Base-by-base conservation (phyloP, 1,140 invertebrate species). In the Sesamia nonagrioides region DNA sequence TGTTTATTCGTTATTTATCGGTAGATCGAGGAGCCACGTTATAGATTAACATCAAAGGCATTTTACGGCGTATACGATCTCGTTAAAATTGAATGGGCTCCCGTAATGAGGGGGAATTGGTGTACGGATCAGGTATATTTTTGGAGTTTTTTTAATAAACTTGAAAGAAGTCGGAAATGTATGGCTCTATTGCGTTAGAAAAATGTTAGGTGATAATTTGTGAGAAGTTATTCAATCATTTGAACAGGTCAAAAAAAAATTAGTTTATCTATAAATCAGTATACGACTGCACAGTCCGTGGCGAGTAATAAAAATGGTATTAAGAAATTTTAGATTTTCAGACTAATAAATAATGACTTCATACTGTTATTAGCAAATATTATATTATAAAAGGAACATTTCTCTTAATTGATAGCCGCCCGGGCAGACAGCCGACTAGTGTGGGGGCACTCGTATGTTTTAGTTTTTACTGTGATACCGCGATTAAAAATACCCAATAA, bases 1-100 rank as follows among this genome's bases (percentile, higher is more conserved):
- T 91, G 88, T 87, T 86, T 87, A 91, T 90, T 86, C 88, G 83
- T 88, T 88, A 90, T 91, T 90, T 91, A 91, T 91, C 89, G 89
- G 88, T 82, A 87, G 91, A 92, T 92, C 87, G 87, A 81, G 82
- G 77, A 84, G 86, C 83, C 86, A 82, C 83, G 82, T 80, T 85
- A 86, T 87, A 89, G 83, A 91, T 91, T 89, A 88, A 89, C 86
- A 89, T 91, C 88, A 92, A 92, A 91, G 87, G 89, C 83, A 68
- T 81, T 80, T 79, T 73, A 78, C 58, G 78, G 81, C 80, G 86
- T 86, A 82, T 81, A 88, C 80, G 82, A 83, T 69, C 86, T 87
- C 86, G 84, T 88, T 87, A 88, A 88, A 89, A 89, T 89, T 89
- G 86, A 91, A 89, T 88, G 84, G 83, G 74, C 54, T 35, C 42